Conservation (phyloP, 2,113 vertebrate species). For the Anoplopoma fimbria region DNA sequence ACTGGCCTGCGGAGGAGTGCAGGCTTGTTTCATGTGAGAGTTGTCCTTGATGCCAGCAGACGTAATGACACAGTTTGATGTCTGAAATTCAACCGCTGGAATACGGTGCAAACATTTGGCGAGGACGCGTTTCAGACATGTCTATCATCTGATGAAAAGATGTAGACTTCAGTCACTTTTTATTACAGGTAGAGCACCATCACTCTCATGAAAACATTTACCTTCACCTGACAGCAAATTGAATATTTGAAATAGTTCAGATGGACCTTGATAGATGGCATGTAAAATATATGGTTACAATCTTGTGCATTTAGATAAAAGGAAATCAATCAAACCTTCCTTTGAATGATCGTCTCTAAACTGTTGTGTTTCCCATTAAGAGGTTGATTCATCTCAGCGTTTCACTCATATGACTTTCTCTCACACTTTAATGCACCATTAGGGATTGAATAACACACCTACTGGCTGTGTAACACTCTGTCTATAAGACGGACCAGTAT, state of each 20-base stretch:
- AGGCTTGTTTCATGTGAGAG: conserved; percentile 66
- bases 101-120: conserved; percentile 47
- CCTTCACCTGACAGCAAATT: neutral
- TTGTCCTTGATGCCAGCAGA: conserved; percentile 72
- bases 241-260: neutral
- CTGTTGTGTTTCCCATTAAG: conserved; percentile 42
- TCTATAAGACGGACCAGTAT: conserved; percentile 47
- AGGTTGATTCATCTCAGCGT: conserved; percentile 61
- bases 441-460: conserved; percentile 75
- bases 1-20: conserved; percentile 61
- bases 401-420: conserved; percentile 32
- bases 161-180: too few relatives aligned
- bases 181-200: neutral
- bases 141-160: too few relatives aligned
- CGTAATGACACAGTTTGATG: conserved; percentile 49
- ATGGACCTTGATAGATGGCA: neutral
- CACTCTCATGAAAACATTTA: neutral
- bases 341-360: conserved; percentile 17
- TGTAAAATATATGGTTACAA: neutral
- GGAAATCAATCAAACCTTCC: conserved; percentile 1
- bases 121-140: conserved; percentile 9
- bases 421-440: conserved; percentile 48
- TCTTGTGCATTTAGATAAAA: neutral
- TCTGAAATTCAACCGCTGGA: conserved; percentile 49
- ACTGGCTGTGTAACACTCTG: conserved; percentile 42